These are phyloP conservation scores for Nymphicus hollandicus DNA, from an alignment of 2,113 vertebrate species.

Conservation along the genomic window DNA sequence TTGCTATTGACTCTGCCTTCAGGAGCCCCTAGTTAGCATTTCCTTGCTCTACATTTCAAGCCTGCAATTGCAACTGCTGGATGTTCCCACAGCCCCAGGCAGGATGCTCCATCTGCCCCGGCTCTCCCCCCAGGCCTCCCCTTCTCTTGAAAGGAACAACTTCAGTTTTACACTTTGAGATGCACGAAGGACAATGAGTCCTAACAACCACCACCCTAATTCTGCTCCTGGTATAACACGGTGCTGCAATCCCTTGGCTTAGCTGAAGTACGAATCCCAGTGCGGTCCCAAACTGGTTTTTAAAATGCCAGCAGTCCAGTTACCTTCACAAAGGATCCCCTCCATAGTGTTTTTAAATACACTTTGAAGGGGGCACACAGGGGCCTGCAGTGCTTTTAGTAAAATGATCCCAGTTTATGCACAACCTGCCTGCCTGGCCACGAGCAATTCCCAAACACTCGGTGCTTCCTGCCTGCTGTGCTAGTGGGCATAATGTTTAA, in stretches of 20 bases:
- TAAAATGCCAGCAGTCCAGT: neutral
- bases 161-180: neutral
- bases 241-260: neutral
- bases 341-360: neutral
- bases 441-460: neutral
- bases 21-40: too few species aligned
- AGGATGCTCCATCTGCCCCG: neutral
- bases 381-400: neutral
- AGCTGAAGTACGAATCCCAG: neutral
- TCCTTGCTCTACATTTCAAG: neutral
- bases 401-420: neutral
- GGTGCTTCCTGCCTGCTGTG: fast-evolving
- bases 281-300: neutral
- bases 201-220: neutral
- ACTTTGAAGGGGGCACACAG: neutral
- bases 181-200: fast-evolving
- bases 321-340: neutral
- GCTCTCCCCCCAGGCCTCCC: too few species aligned
- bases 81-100: neutral
- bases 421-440: neutral
- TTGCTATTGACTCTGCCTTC: neutral
- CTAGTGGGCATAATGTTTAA: neutral
- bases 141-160: neutral
- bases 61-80: fast-evolving
- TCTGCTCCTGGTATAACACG: neutral